Percentiles rank a stretch among this genome's conserved stretches.
phyloP scores from a whole-genome alignment of 2,888 invertebrate genomes.

The Tillus elongatus region DNA sequence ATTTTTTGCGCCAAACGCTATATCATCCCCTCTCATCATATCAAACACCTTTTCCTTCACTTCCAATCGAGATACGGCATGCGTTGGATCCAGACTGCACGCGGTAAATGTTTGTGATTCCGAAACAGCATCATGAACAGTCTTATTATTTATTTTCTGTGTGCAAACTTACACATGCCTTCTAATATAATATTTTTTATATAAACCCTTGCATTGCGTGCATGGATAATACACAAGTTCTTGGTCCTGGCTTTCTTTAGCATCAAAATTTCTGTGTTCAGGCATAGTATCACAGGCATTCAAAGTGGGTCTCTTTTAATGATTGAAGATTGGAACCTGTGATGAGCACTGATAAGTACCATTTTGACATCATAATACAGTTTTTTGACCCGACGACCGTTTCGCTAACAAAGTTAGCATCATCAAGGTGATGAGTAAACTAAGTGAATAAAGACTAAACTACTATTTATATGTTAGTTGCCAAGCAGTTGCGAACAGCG shows the following conservation, averaged over 20 bases:
- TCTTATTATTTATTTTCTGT: constrained; percentile 7
- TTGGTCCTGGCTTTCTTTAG: constrained; percentile 2
- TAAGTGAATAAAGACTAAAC: too few species aligned
- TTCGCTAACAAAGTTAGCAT: too few species aligned
- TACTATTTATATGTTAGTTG: too few species aligned
- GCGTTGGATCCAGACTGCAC: neutral
- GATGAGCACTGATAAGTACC: too few species aligned
- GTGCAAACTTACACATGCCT: constrained; percentile 17
- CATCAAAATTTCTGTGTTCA: constrained; percentile 1
- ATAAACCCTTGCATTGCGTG: too few species aligned
- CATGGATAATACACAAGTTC: constrained; percentile 17
- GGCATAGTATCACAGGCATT: constrained; percentile 1
- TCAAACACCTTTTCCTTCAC: constrained; percentile 12
- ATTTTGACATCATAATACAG: too few species aligned
- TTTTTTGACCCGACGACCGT: too few species aligned
- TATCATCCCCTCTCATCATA: constrained; percentile 22
- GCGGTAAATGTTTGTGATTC: constrained; percentile 3
- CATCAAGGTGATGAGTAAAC: too few species aligned
- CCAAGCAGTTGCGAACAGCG: too few species aligned
- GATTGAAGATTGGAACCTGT: too few species aligned
- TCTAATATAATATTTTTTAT: constrained; percentile 14
- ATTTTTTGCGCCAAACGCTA: constrained; percentile 16
- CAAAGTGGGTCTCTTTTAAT: constrained; percentile 2
- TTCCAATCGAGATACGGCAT: neutral
- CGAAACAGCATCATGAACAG: neutral